Conservation (phyloP, 2,888 invertebrate genomes). For the Chalcosyrphus nemorum region DNA sequence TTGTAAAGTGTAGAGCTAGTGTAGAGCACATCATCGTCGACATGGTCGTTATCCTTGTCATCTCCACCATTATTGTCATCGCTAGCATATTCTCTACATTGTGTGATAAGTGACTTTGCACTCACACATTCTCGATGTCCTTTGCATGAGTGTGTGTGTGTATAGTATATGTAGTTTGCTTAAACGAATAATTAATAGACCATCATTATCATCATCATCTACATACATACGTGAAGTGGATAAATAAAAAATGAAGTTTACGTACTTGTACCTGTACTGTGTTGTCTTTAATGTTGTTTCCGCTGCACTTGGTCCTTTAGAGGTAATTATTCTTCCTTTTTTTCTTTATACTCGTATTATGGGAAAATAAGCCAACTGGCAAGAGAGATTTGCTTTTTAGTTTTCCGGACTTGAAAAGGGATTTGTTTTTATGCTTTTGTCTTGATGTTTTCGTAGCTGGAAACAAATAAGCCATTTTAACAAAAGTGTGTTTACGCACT, state of each 20-base stretch:
- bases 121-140: slow-evolving; percentile 26
- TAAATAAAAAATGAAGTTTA: slow-evolving; percentile 55
- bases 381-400: not conserved
- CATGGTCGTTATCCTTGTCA: slow-evolving; percentile 34
- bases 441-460: not conserved
- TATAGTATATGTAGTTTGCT: slow-evolving; percentile 38
- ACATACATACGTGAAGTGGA: slow-evolving; percentile 24
- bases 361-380: slow-evolving; percentile 17
- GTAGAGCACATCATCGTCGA: slow-evolving; percentile 37
- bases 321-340: slow-evolving; percentile 51
- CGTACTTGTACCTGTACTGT: slow-evolving; percentile 31
- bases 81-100: slow-evolving; percentile 23
- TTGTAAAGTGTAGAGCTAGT: slow-evolving; percentile 23
- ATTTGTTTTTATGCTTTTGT: not conserved
- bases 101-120: slow-evolving; percentile 53
- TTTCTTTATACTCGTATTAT: not conserved
- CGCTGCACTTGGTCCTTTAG: slow-evolving; percentile 61
- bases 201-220: slow-evolving; percentile 46
- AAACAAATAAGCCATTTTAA: not conserved
- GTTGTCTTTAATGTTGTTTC: slow-evolving; percentile 56
- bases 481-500: not conserved
- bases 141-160: not conserved
- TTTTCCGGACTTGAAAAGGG: not conserved
- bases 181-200: slow-evolving; percentile 67
- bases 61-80: slow-evolving; percentile 22